Conservation (phyloP, 2,113 vertebrate genomes). For the Galemys pyrenaicus region DNA sequence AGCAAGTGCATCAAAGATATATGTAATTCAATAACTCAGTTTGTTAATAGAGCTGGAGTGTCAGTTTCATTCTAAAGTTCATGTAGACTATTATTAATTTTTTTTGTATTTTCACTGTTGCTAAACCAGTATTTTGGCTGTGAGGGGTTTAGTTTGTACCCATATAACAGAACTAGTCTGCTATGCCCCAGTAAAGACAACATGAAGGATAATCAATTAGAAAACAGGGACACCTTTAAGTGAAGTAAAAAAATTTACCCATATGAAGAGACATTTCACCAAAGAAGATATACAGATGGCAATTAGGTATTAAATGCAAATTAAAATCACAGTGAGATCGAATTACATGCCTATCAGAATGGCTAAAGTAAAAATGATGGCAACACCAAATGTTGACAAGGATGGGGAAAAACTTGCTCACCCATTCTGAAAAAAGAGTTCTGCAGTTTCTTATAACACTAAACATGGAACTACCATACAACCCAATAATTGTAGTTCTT, state of each 20-base stretch:
- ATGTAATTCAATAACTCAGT: background rate
- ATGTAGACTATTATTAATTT: background rate
- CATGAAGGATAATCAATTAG: background rate
- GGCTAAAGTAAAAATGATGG: too few species aligned
- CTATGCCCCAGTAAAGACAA: background rate
- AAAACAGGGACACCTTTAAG: background rate
- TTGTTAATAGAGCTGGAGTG: background rate
- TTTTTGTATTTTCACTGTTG: background rate
- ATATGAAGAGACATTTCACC: too few species aligned
- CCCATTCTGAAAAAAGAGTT: too few species aligned
- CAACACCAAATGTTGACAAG: too few species aligned
- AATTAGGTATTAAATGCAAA: too few species aligned
- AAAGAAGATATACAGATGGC: too few species aligned
- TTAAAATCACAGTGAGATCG: too few species aligned
- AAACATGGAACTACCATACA: too few species aligned
- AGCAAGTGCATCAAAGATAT: background rate
- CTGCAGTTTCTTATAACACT: too few species aligned
- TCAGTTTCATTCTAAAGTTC: constrained; percentile 17
- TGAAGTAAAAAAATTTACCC: background rate
- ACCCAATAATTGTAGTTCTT: too few species aligned
- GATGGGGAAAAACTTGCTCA: too few species aligned
- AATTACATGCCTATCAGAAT: too few species aligned
- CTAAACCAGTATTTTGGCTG: background rate
- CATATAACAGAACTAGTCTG: background rate
- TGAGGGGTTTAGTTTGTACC: background rate